A percentile compares a stretch with the other conserved stretches of the same genome.
These are phyloP conservation scores for Xenentodon cancila DNA, from an alignment of 2,797 vertebrate genomes.

Conservation along the genomic window DNA sequence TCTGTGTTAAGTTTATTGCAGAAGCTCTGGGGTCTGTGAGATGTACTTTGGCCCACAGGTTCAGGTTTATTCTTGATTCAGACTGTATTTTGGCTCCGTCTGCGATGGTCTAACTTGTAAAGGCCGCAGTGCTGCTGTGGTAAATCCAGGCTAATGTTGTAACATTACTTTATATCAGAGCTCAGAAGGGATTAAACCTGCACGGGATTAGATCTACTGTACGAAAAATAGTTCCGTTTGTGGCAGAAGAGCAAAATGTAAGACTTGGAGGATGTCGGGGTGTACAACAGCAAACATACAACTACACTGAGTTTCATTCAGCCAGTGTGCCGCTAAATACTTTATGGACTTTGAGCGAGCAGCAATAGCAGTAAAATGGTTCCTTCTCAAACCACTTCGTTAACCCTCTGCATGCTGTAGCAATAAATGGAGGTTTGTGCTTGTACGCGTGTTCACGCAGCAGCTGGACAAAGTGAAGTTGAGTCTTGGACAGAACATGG, in stretches of 20 bases:
- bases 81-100: conserved; percentile 23
- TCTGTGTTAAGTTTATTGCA: conserved; percentile 7
- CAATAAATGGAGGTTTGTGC: conserved; percentile 40
- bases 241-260: background rate
- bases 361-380: conserved; percentile 20
- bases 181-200: conserved; percentile 46
- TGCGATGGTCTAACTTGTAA: background rate
- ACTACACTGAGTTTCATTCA: conserved; percentile 16
- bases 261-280: conserved; percentile 4
- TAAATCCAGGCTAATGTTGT: conserved; percentile 38
- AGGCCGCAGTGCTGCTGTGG: conserved; percentile 12
- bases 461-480: conserved; percentile 32
- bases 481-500: conserved; percentile 14
- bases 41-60: conserved; percentile 21
- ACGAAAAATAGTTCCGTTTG: conserved; percentile 17
- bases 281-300: background rate
- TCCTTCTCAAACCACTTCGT: conserved; percentile 16
- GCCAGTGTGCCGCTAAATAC: conserved; percentile 45
- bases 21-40: background rate
- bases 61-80: conserved; percentile 19
- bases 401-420: background rate
- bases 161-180: conserved; percentile 30
- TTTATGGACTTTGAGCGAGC: conserved; percentile 47
- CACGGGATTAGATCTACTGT: conserved; percentile 33
- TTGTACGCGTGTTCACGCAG: conserved; percentile 15